phyloP scores from a whole-genome alignment of 2,113 vertebrate species.

The Cynopterus brachyotis region DNA sequence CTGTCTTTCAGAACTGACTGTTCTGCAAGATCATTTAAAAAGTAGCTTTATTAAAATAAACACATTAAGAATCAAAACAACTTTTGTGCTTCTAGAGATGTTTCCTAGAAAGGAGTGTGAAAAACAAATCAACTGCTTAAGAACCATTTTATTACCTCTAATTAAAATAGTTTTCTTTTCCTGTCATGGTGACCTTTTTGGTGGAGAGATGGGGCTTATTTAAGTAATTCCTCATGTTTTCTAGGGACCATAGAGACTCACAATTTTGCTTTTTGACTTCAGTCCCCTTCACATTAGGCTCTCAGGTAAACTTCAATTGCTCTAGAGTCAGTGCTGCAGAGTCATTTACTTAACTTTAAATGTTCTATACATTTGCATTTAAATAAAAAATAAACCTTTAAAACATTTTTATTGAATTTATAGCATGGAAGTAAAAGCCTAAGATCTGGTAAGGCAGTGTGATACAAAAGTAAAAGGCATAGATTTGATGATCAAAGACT shows the following conservation, averaged over 20 bases:
- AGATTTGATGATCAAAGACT: background rate
- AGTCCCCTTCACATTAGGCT: background rate
- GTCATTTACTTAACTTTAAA: background rate
- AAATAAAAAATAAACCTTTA: slow-evolving; percentile 17
- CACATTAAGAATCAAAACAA: slow-evolving; percentile 36
- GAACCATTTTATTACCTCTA: background rate
- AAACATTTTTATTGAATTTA: background rate
- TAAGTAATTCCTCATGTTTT: background rate
- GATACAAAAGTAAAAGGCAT: background rate
- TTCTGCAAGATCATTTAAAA: slow-evolving; percentile 35
- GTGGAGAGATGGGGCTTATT: background rate
- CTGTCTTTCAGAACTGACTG: slow-evolving; percentile 57
- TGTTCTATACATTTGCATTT: slow-evolving; percentile 8
- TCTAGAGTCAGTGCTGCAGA: background rate
- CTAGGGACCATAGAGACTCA: background rate
- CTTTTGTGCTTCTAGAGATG: slow-evolving; percentile 21
- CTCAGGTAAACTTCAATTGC: background rate
- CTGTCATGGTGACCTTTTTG: background rate
- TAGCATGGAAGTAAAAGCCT: slow-evolving; percentile 9
- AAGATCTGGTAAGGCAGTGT: background rate
- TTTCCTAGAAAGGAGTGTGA: slow-evolving; percentile 67
- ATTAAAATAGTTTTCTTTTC: background rate
- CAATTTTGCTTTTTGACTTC: background rate
- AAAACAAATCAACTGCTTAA: slow-evolving; percentile 26
- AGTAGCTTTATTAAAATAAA: slow-evolving; percentile 61